Evolutionary conservation across 2,888 invertebrate species (phyloP).

Genomic region (Ochropleura plecta): DNA sequence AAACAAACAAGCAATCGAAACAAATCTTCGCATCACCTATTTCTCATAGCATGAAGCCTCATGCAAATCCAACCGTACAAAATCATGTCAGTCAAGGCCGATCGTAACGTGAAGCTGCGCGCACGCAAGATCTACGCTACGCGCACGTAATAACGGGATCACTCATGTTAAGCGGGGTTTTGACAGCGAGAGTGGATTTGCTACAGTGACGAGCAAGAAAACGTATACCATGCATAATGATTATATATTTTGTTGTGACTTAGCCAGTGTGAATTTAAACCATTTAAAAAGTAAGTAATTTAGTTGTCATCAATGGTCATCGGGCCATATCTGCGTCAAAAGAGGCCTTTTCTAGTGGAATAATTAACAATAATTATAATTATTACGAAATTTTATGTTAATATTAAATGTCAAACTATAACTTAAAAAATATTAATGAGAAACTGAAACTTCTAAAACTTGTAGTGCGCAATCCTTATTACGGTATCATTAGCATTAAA

Average conservation of each 20-base stretch:
- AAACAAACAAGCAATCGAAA: background rate
- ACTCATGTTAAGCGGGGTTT: constrained; percentile 50
- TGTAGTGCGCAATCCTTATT: background rate
- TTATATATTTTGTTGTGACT: background rate
- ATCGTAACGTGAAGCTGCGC: constrained; percentile 47
- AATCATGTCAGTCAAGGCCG: constrained; percentile 64
- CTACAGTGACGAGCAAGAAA: constrained; percentile 40
- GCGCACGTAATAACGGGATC: constrained; percentile 64
- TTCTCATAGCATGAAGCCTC: constrained; percentile 57
- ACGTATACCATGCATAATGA: background rate
- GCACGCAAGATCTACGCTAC: constrained; percentile 50
- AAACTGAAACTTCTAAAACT: background rate
- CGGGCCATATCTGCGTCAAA: background rate
- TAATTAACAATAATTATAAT: background rate
- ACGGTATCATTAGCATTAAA: background rate
- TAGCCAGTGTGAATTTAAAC: background rate
- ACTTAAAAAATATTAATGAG: background rate
- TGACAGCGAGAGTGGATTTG: constrained; percentile 57
- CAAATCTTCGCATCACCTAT: constrained; percentile 23
- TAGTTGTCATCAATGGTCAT: background rate
- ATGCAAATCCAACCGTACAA: constrained; percentile 55
- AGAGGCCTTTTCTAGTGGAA: background rate
- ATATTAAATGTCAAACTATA: background rate
- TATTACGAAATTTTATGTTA: background rate
- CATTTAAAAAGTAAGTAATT: background rate